A percentile compares a stretch with the other conserved stretches of the same genome.
phyloP scores from a whole-genome alignment of 2,888 invertebrate genomes.

The Fissipunctia ypsillon region DNA sequence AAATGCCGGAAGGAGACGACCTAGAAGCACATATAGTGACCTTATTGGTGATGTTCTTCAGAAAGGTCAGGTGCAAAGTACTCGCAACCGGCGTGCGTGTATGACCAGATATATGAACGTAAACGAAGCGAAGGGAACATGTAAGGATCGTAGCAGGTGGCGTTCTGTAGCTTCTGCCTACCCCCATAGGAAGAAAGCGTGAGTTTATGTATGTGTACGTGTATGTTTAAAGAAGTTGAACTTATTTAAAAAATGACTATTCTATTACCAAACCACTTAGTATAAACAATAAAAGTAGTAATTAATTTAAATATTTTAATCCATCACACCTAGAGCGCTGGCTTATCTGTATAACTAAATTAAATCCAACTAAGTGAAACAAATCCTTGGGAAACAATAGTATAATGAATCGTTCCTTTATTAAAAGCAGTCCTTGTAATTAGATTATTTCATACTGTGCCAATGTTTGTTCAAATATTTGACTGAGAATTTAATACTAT shows the following conservation, averaged over 20 bases:
- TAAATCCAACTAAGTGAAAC: slow-evolving; percentile 21
- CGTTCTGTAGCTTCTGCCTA: not conserved
- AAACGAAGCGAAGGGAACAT: not conserved
- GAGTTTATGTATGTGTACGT: not conserved
- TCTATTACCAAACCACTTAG: not conserved
- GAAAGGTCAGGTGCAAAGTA: too few species aligned
- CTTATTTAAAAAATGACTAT: not conserved
- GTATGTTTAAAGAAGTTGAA: not conserved
- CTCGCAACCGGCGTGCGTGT: not conserved
- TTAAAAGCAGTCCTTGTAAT: slow-evolving; percentile 11
- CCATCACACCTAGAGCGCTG: slow-evolving; percentile 13
- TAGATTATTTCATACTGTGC: not conserved
- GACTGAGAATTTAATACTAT: not conserved
- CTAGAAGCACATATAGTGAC: not conserved
- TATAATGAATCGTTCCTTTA: slow-evolving; percentile 16
- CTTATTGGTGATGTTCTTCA: not conserved
- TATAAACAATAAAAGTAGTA: not conserved
- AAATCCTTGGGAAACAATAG: slow-evolving; percentile 21
- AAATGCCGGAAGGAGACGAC: not conserved
- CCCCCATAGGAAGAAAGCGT: not conserved
- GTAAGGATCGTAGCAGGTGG: not conserved
- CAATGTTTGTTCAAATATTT: slow-evolving; percentile 11
- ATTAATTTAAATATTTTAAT: slow-evolving; percentile 4
- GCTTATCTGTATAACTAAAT: slow-evolving; percentile 10
- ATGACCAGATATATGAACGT: not conserved